Conservation (phyloP, 2,797 vertebrate genomes). For the Peromyscus aztecus region DNA sequence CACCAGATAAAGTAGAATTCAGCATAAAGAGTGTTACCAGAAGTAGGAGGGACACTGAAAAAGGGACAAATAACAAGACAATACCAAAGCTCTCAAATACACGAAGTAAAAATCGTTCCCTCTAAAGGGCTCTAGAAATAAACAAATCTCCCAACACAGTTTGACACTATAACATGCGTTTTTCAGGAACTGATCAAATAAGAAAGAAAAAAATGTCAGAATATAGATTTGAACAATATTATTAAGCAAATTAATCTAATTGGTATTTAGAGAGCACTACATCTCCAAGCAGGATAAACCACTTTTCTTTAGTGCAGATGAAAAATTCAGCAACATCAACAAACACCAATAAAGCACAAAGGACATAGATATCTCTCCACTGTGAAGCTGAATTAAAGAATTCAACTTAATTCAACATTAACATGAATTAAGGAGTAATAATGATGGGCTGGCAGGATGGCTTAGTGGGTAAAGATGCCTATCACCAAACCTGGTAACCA, state of each 20-base stretch:
- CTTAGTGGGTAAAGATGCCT: neutral
- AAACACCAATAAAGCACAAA: slow-evolving; percentile 25
- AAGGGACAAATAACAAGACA: slow-evolving; percentile 6
- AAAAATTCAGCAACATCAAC: neutral
- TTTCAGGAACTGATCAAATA: slow-evolving; percentile 12
- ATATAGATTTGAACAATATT: neutral
- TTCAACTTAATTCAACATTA: no score
- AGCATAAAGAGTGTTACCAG: slow-evolving; percentile 17
- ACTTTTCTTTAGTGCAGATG: slow-evolving; percentile 4
- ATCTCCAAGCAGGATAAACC: neutral
- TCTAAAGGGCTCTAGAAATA: neutral
- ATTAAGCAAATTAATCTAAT: slow-evolving; percentile 37
- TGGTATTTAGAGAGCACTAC: neutral
- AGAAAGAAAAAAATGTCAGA: neutral
- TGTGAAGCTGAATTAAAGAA: slow-evolving; percentile 9
- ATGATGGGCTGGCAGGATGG: neutral
- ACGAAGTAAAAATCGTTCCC: neutral
- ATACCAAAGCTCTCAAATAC: slow-evolving; percentile 14
- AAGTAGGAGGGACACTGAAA: neutral
- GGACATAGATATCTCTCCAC: neutral
- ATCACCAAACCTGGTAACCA: neutral
- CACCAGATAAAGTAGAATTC: neutral
- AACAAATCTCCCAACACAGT: neutral
- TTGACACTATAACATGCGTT: neutral
- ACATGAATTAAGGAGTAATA: neutral